phyloP scores from a whole-genome alignment of 2,797 vertebrate species.

The Cyprinodon diabolis region DNA sequence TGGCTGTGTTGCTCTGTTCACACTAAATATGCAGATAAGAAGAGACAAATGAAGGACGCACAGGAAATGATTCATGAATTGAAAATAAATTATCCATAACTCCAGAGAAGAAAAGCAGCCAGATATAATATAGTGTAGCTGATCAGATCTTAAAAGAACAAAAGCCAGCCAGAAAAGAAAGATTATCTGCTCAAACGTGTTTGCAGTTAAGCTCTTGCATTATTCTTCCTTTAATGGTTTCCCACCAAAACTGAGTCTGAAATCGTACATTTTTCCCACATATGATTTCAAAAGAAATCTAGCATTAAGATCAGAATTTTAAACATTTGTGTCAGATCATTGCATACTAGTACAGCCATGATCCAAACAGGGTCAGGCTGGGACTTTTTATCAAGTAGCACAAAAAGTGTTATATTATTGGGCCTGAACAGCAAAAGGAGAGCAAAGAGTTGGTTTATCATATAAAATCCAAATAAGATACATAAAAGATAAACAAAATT shows the following conservation, averaged over 20 bases:
- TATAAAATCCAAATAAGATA: no score
- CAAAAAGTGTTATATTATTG: no score
- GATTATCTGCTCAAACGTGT: conserved; percentile 19
- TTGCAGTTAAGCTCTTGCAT: neutral
- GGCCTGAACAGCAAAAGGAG: no score
- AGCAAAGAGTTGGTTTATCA: no score
- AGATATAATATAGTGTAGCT: conserved; percentile 23
- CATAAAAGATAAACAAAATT: no score
- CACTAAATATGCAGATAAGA: conserved; percentile 23
- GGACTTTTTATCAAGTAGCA: neutral
- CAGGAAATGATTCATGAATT: conserved; percentile 39
- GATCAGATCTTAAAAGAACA: conserved; percentile 23
- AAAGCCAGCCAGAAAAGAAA: conserved; percentile 15
- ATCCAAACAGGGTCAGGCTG: neutral
- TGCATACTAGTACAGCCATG: neutral
- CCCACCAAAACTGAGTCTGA: neutral
- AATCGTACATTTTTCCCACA: neutral
- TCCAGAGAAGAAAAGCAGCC: conserved; percentile 19
- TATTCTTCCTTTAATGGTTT: conserved; percentile 16
- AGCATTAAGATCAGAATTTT: neutral
- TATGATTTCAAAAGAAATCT: neutral
- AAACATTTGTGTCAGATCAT: neutral
- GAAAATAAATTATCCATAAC: conserved; percentile 37
- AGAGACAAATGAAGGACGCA: conserved; percentile 21
- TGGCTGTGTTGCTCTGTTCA: conserved; percentile 16